A percentile compares a stretch with the other conserved stretches of the same genome.
These are phyloP conservation scores for Eriocheir sinensis DNA, from an alignment of 1,140 invertebrate species.

Conservation along the genomic window DNA sequence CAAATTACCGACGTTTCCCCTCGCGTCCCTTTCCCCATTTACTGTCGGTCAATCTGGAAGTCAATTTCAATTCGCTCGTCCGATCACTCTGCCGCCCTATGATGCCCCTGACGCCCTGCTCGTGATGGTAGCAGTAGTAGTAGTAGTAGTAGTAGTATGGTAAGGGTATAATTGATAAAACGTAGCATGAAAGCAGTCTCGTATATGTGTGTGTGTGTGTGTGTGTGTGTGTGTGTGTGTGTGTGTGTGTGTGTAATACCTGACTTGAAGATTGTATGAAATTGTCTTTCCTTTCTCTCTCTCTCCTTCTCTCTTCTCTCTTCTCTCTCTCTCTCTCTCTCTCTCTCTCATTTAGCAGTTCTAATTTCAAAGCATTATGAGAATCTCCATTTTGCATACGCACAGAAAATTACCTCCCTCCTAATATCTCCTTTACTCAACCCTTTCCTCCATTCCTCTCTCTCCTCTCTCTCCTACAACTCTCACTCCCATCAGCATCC, in stretches of 20 bases:
- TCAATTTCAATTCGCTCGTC: background rate
- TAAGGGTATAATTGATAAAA: no score
- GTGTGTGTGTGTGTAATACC: background rate
- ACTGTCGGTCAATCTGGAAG: background rate
- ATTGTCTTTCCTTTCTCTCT: background rate
- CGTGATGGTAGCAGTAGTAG: no score
- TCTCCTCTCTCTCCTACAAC: no score
- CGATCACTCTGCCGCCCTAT: background rate
- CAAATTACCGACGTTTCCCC: background rate
- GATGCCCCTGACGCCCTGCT: no score
- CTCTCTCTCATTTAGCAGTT: background rate
- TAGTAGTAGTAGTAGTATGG: no score
- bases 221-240: constrained; percentile 22
- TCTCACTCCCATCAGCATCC: no score
- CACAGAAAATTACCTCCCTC: background rate
- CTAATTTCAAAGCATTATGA: background rate
- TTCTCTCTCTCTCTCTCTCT: background rate
- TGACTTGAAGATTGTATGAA: background rate
- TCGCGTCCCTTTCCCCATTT: background rate
- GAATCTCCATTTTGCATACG: background rate
- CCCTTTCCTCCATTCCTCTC: no score
- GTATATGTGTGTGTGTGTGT: constrained; percentile 22
- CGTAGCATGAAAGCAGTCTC: no score
- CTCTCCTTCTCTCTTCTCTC: background rate
- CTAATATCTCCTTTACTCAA: background rate